A percentile compares a stretch with the other conserved stretches of the same genome.
phyloP scores from a whole-genome alignment of 2,888 invertebrate genomes.

The Tenthredo notha region DNA sequence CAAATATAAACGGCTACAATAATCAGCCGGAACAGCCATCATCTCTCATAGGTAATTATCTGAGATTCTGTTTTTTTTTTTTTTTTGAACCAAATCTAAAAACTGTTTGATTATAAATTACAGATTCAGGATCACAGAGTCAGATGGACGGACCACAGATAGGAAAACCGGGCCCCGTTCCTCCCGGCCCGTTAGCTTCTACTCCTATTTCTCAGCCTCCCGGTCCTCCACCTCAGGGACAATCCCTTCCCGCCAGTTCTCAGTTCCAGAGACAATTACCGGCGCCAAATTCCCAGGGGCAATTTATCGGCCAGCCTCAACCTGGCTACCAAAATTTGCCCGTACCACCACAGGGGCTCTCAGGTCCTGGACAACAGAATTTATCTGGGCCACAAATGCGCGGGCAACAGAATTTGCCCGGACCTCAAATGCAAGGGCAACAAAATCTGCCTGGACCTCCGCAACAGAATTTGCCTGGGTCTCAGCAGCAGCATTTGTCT shows the following conservation, averaged over 20 bases:
- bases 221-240: conserved; percentile 68
- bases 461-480: conserved; percentile 56
- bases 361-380: conserved; percentile 53
- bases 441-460: conserved; percentile 36
- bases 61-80: background rate
- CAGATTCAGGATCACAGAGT: conserved; percentile 53
- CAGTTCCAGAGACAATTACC: conserved; percentile 57
- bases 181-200: conserved; percentile 40
- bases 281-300: conserved; percentile 18
- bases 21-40: conserved; percentile 63
- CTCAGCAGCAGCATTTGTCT: conserved; percentile 56
- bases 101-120: background rate
- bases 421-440: conserved; percentile 59
- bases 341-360: conserved; percentile 60
- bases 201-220: conserved; percentile 59
- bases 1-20: conserved; percentile 69
- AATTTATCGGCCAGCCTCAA: conserved; percentile 57
- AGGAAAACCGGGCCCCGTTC: conserved; percentile 48
- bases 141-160: conserved; percentile 54
- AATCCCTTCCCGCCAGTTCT: conserved; percentile 59
- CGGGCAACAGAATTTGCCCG: conserved; percentile 59
- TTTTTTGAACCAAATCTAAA: background rate
- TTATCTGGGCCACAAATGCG: conserved; percentile 59
- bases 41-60: conserved; percentile 57
- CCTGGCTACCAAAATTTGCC: conserved; percentile 61